Percentiles rank a stretch among this genome's conserved stretches.
phyloP scores from a whole-genome alignment of 1,140 invertebrate genomes.

The Planococcus citri region DNA sequence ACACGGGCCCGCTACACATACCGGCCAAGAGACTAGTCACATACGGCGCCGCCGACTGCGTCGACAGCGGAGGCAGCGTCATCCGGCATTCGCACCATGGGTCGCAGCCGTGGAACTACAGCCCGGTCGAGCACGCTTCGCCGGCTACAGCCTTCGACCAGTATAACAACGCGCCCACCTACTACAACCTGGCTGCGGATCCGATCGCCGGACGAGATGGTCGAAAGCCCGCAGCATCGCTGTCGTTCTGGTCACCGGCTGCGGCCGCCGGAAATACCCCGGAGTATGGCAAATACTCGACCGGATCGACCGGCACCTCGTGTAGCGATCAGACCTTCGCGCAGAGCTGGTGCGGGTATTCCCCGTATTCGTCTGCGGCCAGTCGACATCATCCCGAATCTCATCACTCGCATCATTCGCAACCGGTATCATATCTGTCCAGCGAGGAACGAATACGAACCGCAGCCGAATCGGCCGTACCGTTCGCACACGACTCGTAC shows the following conservation, averaged over 20 bases:
- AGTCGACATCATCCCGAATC: constrained; percentile 47
- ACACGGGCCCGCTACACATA: constrained; percentile 61
- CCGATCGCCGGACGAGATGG: constrained; percentile 40
- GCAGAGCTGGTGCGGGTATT: constrained; percentile 56
- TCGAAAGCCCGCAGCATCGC: constrained; percentile 40
- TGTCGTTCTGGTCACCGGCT: constrained; percentile 59
- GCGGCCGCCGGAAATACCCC: constrained; percentile 34
- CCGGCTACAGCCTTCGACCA: constrained; percentile 54
- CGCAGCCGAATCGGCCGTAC: constrained; percentile 51
- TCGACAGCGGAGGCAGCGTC: constrained; percentile 48
- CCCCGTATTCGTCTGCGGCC: constrained; percentile 43
- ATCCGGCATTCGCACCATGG: constrained; percentile 55
- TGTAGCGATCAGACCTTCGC: constrained; percentile 58
- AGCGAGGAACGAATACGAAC: constrained; percentile 45
- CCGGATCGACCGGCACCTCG: constrained; percentile 41
- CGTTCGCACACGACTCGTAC: constrained; percentile 62
- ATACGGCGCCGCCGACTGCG: constrained; percentile 39
- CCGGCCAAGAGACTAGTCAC: constrained; percentile 58
- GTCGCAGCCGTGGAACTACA: constrained; percentile 53
- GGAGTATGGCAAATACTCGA: constrained; percentile 40
- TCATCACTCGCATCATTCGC: constrained; percentile 41
- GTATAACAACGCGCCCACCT: constrained; percentile 55
- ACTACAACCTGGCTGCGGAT: constrained; percentile 60
- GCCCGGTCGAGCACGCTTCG: constrained; percentile 46
- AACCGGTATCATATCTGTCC: constrained; percentile 39